phyloP scores from a whole-genome alignment of 2,113 vertebrate species.

The Chaenogobius annularis region DNA sequence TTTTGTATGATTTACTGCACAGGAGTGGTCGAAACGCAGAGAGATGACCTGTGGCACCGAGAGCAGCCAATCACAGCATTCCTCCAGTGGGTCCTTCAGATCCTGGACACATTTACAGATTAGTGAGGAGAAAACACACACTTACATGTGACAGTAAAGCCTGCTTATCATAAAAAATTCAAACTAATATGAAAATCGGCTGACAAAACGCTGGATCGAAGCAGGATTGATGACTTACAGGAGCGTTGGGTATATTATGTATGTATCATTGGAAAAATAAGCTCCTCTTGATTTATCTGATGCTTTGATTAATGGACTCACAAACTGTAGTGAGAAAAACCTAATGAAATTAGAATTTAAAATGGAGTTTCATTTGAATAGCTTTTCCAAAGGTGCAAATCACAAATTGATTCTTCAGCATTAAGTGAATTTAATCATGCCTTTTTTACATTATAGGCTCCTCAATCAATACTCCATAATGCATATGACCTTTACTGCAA shows the following conservation, averaged over 20 bases:
- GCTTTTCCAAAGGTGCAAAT: constrained; percentile 25
- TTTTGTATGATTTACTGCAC: constrained; percentile 40
- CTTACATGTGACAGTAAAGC: constrained; percentile 9
- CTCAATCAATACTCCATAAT: constrained; percentile 19
- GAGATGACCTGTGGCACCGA: constrained; percentile 35
- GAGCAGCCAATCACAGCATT: constrained; percentile 40
- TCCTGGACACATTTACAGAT: constrained; percentile 15
- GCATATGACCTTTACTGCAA: constrained; percentile 16
- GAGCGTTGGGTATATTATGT: constrained; percentile 45
- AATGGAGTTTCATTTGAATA: constrained; percentile 61
- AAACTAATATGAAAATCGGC: constrained; percentile 23
- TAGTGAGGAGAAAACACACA: constrained; percentile 1
- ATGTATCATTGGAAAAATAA: constrained; percentile 53
- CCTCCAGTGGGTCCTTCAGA: constrained; percentile 15
- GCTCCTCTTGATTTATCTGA: constrained; percentile 57
- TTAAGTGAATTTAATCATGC: constrained; percentile 38
- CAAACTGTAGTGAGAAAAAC: constrained; percentile 40
- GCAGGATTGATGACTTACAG: constrained; percentile 47
- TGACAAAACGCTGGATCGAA: constrained; percentile 13
- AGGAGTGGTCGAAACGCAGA: constrained; percentile 39
- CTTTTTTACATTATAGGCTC: constrained; percentile 38
- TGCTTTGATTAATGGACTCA: constrained; percentile 66
- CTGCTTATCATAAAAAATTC: constrained; percentile 25
- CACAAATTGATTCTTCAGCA: constrained; percentile 36
- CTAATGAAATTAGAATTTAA: constrained; percentile 71